These are phyloP conservation scores for Erebia palarica DNA, from an alignment of 2,888 invertebrate species.

Conservation along the genomic window DNA sequence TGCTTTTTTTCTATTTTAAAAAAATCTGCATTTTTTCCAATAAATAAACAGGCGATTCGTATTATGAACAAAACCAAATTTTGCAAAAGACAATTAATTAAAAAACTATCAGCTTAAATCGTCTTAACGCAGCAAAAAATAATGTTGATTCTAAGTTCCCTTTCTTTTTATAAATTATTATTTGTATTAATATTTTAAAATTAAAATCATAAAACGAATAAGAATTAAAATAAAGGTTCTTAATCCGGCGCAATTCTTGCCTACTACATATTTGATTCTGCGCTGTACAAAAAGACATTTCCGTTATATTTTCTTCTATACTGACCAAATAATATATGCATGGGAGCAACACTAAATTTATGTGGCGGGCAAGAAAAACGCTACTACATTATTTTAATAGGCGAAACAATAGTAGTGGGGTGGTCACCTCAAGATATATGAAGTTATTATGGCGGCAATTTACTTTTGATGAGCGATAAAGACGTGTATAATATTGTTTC, in stretches of 20 bases:
- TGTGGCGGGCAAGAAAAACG: slow-evolving; percentile 54
- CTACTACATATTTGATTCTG: neutral
- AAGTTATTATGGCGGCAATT: slow-evolving; percentile 37
- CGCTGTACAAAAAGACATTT: slow-evolving; percentile 1
- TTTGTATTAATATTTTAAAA: too few species aligned
- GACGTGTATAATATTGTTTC: slow-evolving; percentile 1
- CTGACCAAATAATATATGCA: slow-evolving; percentile 61
- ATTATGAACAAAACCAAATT: too few species aligned
- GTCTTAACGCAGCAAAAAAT: too few species aligned
- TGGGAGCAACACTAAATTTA: slow-evolving; percentile 54
- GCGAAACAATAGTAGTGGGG: slow-evolving; percentile 49
- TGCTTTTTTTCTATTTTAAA: neutral
- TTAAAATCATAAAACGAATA: too few species aligned
- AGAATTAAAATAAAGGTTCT: too few species aligned
- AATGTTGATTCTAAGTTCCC: too few species aligned
- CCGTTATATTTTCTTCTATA: neutral
- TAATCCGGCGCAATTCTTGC: too few species aligned
- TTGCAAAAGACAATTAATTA: too few species aligned
- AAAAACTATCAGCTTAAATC: too few species aligned
- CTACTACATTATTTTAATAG: slow-evolving; percentile 48
- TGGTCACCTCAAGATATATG: slow-evolving; percentile 59
- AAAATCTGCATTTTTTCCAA: too few species aligned
- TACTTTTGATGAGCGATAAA: slow-evolving; percentile 26
- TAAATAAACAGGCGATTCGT: too few species aligned
- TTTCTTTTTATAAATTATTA: too few species aligned